Evolutionary conservation across 2,113 vertebrate genomes (phyloP).

Genomic region (Suncus etruscus): DNA sequence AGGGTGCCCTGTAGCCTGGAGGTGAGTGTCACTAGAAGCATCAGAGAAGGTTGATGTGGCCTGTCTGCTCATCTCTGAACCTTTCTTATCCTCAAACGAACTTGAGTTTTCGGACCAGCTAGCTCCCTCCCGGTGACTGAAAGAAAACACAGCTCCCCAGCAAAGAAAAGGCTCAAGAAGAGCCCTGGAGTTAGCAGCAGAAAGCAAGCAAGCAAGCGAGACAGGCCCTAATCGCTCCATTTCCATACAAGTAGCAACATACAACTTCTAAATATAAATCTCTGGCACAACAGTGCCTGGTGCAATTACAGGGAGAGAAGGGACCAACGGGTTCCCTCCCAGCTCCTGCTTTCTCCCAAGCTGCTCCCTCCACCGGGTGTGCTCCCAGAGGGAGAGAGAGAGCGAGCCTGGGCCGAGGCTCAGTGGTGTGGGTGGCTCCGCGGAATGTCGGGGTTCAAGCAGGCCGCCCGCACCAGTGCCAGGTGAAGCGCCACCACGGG

Average conservation of each 20-base stretch:
- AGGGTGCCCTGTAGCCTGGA: too few species aligned
- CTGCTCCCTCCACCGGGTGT: slow-evolving; percentile 81
- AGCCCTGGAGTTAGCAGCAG: slow-evolving; percentile 82
- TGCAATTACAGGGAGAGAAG: slow-evolving; percentile 82
- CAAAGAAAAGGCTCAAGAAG: slow-evolving; percentile 78
- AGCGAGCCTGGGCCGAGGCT: slow-evolving; percentile 56
- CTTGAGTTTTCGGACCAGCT: slow-evolving; percentile 86
- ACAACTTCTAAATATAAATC: slow-evolving; percentile 84
- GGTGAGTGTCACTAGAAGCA: too few species aligned
- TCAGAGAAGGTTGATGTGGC: too few species aligned
- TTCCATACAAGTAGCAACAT: slow-evolving; percentile 86
- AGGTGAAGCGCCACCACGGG: slow-evolving; percentile 76
- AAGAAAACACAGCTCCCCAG: slow-evolving; percentile 84
- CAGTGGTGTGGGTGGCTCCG: slow-evolving; percentile 63
- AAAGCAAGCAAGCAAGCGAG: too few species aligned
- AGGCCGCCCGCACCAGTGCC: slow-evolving; percentile 72
- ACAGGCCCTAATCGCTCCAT: slow-evolving; percentile 84
- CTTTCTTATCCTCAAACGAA: slow-evolving; percentile 87
- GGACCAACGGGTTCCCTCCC: slow-evolving; percentile 77
- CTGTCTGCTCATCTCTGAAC: too few species aligned
- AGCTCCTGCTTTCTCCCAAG: slow-evolving; percentile 77
- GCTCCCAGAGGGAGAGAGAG: slow-evolving; percentile 73
- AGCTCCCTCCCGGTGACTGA: slow-evolving; percentile 87
- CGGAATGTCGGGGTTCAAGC: slow-evolving; percentile 78
- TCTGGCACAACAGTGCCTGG: slow-evolving; percentile 76